Conservation (phyloP, 2,888 invertebrate species). For the Agrotis ipsilon region DNA sequence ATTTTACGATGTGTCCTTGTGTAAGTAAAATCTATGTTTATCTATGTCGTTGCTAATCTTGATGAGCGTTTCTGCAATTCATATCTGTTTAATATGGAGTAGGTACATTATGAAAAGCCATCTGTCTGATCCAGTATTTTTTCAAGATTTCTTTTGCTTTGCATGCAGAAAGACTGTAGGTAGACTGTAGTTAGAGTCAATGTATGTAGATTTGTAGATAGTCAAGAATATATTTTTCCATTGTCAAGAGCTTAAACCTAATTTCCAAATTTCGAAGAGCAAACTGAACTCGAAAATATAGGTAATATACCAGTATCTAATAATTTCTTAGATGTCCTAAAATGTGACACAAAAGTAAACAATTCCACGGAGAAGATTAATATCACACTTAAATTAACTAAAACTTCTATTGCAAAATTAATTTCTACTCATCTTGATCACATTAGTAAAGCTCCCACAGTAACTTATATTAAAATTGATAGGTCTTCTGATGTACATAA, state of each 20-base stretch:
- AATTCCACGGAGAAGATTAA: not conserved
- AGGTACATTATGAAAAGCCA: not conserved
- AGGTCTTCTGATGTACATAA: not conserved
- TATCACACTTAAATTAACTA: not conserved
- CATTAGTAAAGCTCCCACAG: not conserved
- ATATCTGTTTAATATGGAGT: not conserved
- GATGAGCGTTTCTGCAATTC: not conserved
- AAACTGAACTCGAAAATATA: not conserved
- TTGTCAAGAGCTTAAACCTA: not conserved
- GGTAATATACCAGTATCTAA: conserved; percentile 2
- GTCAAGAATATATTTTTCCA: not conserved
- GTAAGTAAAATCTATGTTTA: conserved; percentile 42
- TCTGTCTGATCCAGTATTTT: not conserved
- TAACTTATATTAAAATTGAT: not conserved
- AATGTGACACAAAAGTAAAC: not conserved
- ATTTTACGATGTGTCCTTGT: conserved; percentile 31
- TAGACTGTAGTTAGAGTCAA: not conserved
- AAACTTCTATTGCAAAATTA: not conserved
- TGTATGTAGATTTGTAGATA: not conserved
- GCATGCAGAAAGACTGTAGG: not conserved
- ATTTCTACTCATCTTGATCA: not conserved
- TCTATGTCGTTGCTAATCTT: not conserved
- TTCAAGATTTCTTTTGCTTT: not conserved
- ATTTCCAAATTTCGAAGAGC: not conserved
- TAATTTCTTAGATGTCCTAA: not conserved